Evolutionary conservation across 2,113 vertebrate species (phyloP), one percentile per base, ranked within the genome.

Genomic region (Halcyon senegalensis): DNA sequence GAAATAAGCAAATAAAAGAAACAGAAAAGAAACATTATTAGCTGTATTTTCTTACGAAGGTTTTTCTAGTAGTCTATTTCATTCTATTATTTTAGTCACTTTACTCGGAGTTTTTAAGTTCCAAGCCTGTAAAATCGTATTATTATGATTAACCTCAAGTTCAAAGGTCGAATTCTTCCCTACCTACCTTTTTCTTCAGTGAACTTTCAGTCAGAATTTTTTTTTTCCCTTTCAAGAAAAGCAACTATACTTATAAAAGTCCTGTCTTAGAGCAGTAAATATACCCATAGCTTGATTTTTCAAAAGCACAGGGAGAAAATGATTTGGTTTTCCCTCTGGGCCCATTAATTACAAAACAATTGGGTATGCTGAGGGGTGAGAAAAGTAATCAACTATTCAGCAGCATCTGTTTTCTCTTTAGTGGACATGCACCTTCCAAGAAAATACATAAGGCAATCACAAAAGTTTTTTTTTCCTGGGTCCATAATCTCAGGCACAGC

Each of bases 331-430:
- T 53, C 93, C 1, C n/a, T 92, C 28, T 83, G 10, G 6, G 14
- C 20, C 46, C 70, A 91, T 96, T 94, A 97, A 97, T 93, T 90
- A 97, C 93, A 94, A 97, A 97, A 96, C 73, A 93, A 79, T 93
- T 19, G 28, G 90, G 46, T 73, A 90, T 92, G 88, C 94, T 83
- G 78, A 82, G 80, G 75, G 70, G 46, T 96, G 93, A 96, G 60
- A 89, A 81, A 73, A 76, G 33, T 75, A 82, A 94, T 96, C 66
- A 97, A 88, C 95, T 96, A 97, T 96, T 97, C 93, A 95, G 37
- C 86, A 84, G 82, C 87, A 96, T 94, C 96, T 97, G 78, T 70
- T 94, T 95, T 84, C 17, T 87, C 41, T 95, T 97, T 93, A 94
- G 90, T 94, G 62, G 39, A 89, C 78, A 87, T 6, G 4, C 78